Evolutionary conservation across 1,140 invertebrate genomes (phyloP).

Genomic region (Drosophila melanogaster): Release_6_plus_ISO1_MT NT_033777.3:19349001-19349500

Average conservation of each 20-base stretch:
- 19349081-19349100: slow-evolving; percentile 78
- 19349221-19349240: slow-evolving; percentile 67
- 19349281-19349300: slow-evolving; percentile 1
- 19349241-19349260: slow-evolving; percentile 68
- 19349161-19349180: slow-evolving; percentile 48
- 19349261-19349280: slow-evolving; percentile 54
- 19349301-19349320: slow-evolving; percentile 59
- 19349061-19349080: slow-evolving; percentile 78
- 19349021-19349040: slow-evolving; percentile 75
- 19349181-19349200: slow-evolving; percentile 66
- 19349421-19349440: slow-evolving; percentile 56
- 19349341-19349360: slow-evolving; percentile 54
- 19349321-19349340: slow-evolving; percentile 65
- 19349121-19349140: slow-evolving; percentile 72
- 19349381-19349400: slow-evolving; percentile 77
- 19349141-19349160: slow-evolving; percentile 66
- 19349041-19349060: slow-evolving; percentile 54
- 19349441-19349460: slow-evolving; percentile 40
- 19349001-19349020: slow-evolving; percentile 84
- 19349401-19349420: slow-evolving; percentile 58
- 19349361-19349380: slow-evolving; percentile 80
- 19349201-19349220: slow-evolving; percentile 39
- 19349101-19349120: slow-evolving; percentile 38
- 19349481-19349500: slow-evolving; percentile 30
- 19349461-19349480: slow-evolving; percentile 14